Conservation (phyloP, 2,113 vertebrate genomes). For the Vulpes ferrilata region DNA sequence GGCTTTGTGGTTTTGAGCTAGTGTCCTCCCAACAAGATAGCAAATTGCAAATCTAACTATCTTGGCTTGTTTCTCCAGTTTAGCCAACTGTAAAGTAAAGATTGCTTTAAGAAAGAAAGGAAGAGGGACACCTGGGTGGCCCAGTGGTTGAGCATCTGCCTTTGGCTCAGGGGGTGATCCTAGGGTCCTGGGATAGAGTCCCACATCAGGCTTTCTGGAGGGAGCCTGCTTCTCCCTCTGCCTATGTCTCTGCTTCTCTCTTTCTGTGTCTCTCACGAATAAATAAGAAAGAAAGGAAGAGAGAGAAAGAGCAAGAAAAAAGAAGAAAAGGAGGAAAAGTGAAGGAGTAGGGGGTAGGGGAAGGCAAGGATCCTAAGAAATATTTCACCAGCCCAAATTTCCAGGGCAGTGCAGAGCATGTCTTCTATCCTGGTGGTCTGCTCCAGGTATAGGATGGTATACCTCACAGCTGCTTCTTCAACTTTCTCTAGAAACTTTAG, state of each 20-base stretch:
- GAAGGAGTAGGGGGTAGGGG: too few species aligned
- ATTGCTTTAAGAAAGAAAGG: neutral
- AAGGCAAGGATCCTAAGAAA: neutral
- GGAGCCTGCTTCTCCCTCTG: too few species aligned
- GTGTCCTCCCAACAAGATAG: conserved; percentile 5
- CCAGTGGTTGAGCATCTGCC: too few species aligned
- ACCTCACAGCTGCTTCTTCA: neutral
- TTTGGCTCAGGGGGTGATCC: too few species aligned
- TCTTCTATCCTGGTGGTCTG: neutral
- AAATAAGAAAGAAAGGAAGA: neutral
- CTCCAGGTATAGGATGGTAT: neutral
- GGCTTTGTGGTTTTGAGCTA: conserved; percentile 74
- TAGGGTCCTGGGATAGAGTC: too few species aligned
- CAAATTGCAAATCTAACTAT: rapidly evolving
- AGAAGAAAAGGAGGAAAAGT: neutral
- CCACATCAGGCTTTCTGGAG: too few species aligned
- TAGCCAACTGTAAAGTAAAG: neutral
- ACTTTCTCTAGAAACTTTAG: neutral
- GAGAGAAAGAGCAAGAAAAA: too few species aligned
- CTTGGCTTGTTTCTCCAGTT: neutral
- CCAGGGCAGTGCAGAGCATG: neutral
- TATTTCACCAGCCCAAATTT: neutral
- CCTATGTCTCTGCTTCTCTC: too few species aligned
- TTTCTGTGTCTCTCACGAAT: too few species aligned
- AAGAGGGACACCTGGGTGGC: too few species aligned